These are phyloP conservation scores for Tachypleus tridentatus DNA, from an alignment of 1,140 invertebrate species.

Conservation along the genomic window DNA sequence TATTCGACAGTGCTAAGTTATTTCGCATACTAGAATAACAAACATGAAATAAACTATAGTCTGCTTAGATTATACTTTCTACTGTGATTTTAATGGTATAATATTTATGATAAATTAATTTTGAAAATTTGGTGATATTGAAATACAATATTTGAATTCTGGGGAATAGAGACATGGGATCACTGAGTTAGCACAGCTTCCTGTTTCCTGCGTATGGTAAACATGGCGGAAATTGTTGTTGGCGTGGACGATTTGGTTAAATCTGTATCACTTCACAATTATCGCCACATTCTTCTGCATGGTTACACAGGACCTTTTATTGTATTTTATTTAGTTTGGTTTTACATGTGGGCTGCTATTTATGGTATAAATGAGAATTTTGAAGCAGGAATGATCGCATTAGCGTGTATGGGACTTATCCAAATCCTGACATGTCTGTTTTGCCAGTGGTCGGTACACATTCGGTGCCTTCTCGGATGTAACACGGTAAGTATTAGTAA, in stretches of 20 bases:
- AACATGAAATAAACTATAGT: too few species aligned
- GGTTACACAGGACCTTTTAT: slow-evolving; percentile 78
- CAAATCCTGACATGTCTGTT: slow-evolving; percentile 83
- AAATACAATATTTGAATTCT: too few species aligned
- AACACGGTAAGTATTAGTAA: slow-evolving; percentile 43
- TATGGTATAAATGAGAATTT: slow-evolving; percentile 64
- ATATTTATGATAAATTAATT: too few species aligned
- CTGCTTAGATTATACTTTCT: too few species aligned
- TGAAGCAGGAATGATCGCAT: slow-evolving; percentile 80
- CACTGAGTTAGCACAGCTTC: too few species aligned
- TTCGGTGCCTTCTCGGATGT: slow-evolving; percentile 72
- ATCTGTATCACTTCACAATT: slow-evolving; percentile 29
- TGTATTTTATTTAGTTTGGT: slow-evolving; percentile 61
- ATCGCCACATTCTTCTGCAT: slow-evolving; percentile 56
- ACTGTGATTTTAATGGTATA: too few species aligned
- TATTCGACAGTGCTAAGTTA: too few species aligned
- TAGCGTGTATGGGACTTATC: slow-evolving; percentile 67
- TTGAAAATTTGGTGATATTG: too few species aligned
- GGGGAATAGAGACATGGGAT: too few species aligned
- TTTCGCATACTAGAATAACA: too few species aligned
- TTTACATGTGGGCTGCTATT: slow-evolving; percentile 72
- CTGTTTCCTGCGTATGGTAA: too few species aligned
- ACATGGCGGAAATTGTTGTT: too few species aligned
- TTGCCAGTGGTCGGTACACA: slow-evolving; percentile 96
- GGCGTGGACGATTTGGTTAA: slow-evolving; percentile 32